These are phyloP conservation scores for Lepus townsendii DNA, from an alignment of 2,797 vertebrate genomes.

Conservation along the genomic window DNA sequence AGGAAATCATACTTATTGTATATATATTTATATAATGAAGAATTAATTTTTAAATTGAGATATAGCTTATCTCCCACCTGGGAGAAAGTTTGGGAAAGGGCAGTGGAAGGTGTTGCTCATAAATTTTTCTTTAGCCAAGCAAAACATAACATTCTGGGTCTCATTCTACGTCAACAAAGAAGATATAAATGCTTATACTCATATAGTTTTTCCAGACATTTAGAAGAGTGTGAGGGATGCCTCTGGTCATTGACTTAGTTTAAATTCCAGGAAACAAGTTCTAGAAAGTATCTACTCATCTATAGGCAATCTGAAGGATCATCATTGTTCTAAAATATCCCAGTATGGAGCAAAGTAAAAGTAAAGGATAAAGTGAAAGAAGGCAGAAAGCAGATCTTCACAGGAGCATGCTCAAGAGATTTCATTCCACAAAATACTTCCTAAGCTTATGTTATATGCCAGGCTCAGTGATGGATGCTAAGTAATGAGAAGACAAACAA, in stretches of 20 bases:
- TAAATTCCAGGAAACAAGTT: slow-evolving; percentile 12
- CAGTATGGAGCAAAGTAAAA: background rate
- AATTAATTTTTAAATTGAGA: slow-evolving; percentile 30
- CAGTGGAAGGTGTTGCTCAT: slow-evolving; percentile 1
- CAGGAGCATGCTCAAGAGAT: background rate
- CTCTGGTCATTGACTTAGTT: background rate
- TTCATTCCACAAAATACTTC: slow-evolving; percentile 50
- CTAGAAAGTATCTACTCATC: background rate
- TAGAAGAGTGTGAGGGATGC: background rate
- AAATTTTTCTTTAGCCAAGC: slow-evolving; percentile 1
- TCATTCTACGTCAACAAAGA: background rate
- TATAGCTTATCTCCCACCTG: background rate
- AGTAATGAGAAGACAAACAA: background rate
- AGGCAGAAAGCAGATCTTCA: background rate
- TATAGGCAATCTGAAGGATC: background rate
- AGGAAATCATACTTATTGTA: background rate
- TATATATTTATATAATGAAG: background rate
- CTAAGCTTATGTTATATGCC: slow-evolving; percentile 12
- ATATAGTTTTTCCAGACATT: background rate
- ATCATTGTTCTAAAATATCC: slow-evolving; percentile 45
- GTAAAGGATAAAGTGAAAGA: background rate
- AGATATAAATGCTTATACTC: background rate
- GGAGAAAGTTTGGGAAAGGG: slow-evolving; percentile 9
- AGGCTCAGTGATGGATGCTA: background rate
- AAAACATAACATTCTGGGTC: slow-evolving; percentile 20